Evolutionary conservation across 2,797 vertebrate genomes (phyloP), one percentile per base, ranked within the genome.

Genomic region (Apogon hyalosoma): DNA sequence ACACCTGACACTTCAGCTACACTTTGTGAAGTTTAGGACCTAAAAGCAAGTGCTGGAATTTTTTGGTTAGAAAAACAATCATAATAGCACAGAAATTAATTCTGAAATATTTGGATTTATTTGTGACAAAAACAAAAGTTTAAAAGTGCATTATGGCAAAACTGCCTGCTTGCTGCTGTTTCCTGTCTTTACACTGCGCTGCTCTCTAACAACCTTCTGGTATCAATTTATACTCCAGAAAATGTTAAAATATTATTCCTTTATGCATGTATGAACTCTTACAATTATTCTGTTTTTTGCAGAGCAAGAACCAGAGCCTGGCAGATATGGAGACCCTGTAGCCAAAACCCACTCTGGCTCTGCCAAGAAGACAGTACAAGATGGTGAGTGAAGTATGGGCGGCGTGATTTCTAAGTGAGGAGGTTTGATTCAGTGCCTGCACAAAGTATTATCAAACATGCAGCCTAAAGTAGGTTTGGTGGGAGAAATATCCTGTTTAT

Each of bases 221-320:
- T 36, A 36, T 36, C 33, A 36, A 36, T 36, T 36, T 36, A 9
- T 36, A 36, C 33, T 41, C 11, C 14, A 42, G 24, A 5, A 13
- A 11, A 36, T 18, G 9, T 11, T 63, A 2, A 49, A 52, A 2
- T 39, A 16, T 33, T 28, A 19, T 36, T 36, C 33, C 14, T 57
- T 64, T 36, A 9, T 19, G 3, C 11, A 38, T 46, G 45, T 5
- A 3, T 45, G 4, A 52, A 33, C 40, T 18, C 3, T 16, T 56
- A 0, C 33, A 43, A 38, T 51, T 7, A 60, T n/a, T 33, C 0
- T 9, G 19, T 49, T 41, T 58, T 19, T 46, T 15, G 12, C 49
- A 93, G 92, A 91, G 43, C 72, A 65, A 54, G 84, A 87, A n/a
- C 68, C 77, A 0, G 74, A 85, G 58, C 79, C 84, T 31, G 82